A percentile compares a stretch with the other conserved stretches of the same genome.
phyloP scores from a whole-genome alignment of 2,888 invertebrate genomes.

The Trypoxylon attenuatum region DNA sequence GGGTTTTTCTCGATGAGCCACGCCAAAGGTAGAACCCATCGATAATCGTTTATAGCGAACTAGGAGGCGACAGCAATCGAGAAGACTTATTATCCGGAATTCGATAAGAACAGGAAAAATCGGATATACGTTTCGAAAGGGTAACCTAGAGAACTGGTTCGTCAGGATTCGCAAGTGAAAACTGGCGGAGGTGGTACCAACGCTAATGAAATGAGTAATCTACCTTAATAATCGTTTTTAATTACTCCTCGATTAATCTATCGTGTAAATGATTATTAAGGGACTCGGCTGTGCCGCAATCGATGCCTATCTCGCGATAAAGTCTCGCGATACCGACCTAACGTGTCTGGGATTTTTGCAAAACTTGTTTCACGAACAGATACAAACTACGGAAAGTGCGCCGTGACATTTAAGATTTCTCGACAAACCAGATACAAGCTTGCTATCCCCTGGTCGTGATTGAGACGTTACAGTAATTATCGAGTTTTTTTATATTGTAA shows the following conservation, averaged over 20 bases:
- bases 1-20: slow-evolving; percentile 16
- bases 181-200: slow-evolving; percentile 9
- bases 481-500: too few species aligned
- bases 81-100: slow-evolving; percentile 22
- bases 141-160: slow-evolving; percentile 24
- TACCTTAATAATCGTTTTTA: slow-evolving; percentile 28
- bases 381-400: neutral
- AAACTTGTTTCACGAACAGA: slow-evolving; percentile 22
- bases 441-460: too few species aligned
- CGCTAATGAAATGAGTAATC: slow-evolving; percentile 20
- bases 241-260: slow-evolving; percentile 38
- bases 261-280: slow-evolving; percentile 18
- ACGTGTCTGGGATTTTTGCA: slow-evolving; percentile 26
- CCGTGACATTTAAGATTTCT: too few species aligned
- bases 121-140: neutral
- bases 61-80: slow-evolving; percentile 8
- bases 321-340: slow-evolving; percentile 19
- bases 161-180: slow-evolving; percentile 20
- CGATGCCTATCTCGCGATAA: slow-evolving; percentile 30
- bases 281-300: slow-evolving; percentile 6
- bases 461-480: too few species aligned
- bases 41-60: slow-evolving; percentile 33
- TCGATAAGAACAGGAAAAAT: slow-evolving; percentile 25
- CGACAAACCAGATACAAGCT: too few species aligned
- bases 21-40: slow-evolving; percentile 12